Percentiles rank a stretch among this genome's conserved stretches.
Conservation (phyloP, 2,113 vertebrate species). For the Lathamus discolor region DNA sequence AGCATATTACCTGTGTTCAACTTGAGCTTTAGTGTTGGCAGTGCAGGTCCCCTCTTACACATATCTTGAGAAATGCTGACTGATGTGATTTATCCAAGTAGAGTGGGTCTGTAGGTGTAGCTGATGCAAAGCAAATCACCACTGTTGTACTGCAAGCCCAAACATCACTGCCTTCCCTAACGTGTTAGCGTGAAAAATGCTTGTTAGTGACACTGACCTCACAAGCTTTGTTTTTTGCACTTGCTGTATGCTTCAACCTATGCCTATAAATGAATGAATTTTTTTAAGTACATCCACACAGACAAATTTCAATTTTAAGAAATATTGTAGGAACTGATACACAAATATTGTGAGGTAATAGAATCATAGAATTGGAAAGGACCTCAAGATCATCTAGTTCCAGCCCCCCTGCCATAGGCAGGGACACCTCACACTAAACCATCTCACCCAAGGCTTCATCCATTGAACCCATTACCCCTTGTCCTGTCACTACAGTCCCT, state of each 20-base stretch:
- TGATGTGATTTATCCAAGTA: not conserved
- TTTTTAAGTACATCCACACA: not conserved
- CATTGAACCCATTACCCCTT: no score
- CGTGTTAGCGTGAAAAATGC: not conserved
- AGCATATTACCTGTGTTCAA: not conserved
- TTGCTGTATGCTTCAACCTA: not conserved
- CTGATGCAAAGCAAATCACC: not conserved
- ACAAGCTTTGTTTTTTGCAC: not conserved
- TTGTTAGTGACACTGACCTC: not conserved
- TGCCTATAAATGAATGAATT: not conserved
- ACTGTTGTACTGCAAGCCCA: not conserved
- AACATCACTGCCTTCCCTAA: not conserved
- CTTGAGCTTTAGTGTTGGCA: not conserved
- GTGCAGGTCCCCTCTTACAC: accelerated
- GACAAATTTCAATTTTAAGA: not conserved
- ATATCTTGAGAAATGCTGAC: not conserved
- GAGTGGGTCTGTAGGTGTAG: not conserved
- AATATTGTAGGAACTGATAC: not conserved
- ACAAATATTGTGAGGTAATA: not conserved
- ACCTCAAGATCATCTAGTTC: no score
- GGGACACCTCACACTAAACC: no score
- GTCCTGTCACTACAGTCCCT: no score
- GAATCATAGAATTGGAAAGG: no score
- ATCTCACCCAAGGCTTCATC: no score
- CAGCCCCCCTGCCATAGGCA: no score